Base-by-base conservation (phyloP, 2,888 invertebrate genomes). In the Philonicus albiceps region DNA sequence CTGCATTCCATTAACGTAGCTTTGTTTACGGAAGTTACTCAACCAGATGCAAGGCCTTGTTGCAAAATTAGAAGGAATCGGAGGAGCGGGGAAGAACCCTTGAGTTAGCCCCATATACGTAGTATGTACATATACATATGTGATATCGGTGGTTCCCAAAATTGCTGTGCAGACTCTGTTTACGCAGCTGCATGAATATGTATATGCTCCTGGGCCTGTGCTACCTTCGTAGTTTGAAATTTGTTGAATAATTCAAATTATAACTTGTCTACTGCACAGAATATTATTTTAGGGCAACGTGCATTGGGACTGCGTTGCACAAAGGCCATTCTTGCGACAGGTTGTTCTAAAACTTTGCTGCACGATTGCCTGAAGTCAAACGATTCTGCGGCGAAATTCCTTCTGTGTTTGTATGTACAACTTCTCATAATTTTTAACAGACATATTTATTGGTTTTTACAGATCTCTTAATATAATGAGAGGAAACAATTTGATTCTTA, bases 11-110 rank as follows among this genome's bases (percentile, higher is more conserved):
- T 85, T 85, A 85, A 74, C 74, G 74, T 31, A 43, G 85, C 75
- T 85, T 85, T 85, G 85, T 85, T 85, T 85, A 85, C 85, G 74
- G 85, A 74, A 85, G 72, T 85, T 74, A 85, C 74, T 85, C 85
- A 85, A 40, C 85, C 49, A 85, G 73, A 85, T 22, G 74, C 74
- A 40, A 30, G 75, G 40, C 30, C 31, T 31, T 85, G 80, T 80
- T 27, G 80, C 80, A 80, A 80, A 80, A 80, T 49, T 80, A 40
- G 53, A 11, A 31, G 43, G 80, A n/a, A 55, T 30, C 30, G 0
- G 49, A 6, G n/a, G 49, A n/a, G 49, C n/a, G 49, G 49, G n/a
- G n/a, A 49, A n/a, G n/a, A 49, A n/a, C 49, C 49, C 49, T 49
- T 49, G 49, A 49, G 49, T 49, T n/a, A 49, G 49, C 49, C n/a